These are phyloP conservation scores for Eudyptes chrysolophus DNA, from an alignment of 2,113 vertebrate genomes.

Conservation along the genomic window DNA sequence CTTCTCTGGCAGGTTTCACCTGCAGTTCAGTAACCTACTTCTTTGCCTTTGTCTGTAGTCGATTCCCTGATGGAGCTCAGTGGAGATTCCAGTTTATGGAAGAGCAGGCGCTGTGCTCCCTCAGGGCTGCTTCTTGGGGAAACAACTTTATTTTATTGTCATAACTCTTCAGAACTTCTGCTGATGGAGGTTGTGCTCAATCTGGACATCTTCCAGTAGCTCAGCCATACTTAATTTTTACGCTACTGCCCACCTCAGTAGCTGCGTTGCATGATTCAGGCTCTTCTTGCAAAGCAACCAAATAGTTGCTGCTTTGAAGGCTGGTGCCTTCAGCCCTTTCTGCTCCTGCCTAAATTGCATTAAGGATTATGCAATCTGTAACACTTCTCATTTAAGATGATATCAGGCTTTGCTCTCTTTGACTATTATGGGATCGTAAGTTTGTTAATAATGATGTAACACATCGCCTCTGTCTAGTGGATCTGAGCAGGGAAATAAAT, in stretches of 20 bases:
- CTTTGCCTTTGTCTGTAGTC: background rate
- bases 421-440: background rate
- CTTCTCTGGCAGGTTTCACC: background rate
- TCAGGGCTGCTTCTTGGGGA: background rate
- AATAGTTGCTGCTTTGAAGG: background rate
- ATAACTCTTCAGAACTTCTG: background rate
- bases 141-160: background rate
- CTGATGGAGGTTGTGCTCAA: background rate
- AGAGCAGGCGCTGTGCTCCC: background rate
- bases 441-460: background rate
- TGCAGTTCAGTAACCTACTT: background rate
- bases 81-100: background rate
- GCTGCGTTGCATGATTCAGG: background rate
- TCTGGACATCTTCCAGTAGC: background rate
- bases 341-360: background rate
- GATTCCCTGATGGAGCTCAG: background rate
- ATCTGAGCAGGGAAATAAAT: background rate
- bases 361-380: background rate
- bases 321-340: background rate
- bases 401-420: background rate
- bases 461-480: background rate
- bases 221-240: background rate
- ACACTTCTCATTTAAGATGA: background rate
- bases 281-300: background rate
- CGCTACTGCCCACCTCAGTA: background rate